Evolutionary conservation across 2,888 invertebrate species (phyloP), one percentile per base, ranked within the genome.

Genomic region (Amaurobius ferox): DNA sequence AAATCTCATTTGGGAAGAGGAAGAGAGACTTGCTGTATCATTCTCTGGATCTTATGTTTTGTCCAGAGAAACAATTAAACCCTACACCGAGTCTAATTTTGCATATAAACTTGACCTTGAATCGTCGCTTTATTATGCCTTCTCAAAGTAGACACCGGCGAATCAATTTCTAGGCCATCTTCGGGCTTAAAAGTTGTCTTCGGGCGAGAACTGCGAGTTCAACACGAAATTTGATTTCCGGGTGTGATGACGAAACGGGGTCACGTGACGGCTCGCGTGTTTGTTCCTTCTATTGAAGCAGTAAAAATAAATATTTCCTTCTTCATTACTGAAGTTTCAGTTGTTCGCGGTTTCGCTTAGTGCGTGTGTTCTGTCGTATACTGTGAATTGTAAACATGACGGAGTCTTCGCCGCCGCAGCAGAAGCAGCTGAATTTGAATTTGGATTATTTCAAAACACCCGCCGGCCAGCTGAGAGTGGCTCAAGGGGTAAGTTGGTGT

Each of bases 221-320:
- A 68, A 55, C 29, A 19, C 28, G 66, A 66, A 66, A 32, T 55
- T 68, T 32, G 44, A 40, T 73, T 80, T 80, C 80, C 80, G 80
- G 80, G 80, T 80, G 79, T 79, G 61, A 16, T 67, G 55, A 68
- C 80, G 80, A 68, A 77, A 77, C 13, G n/a, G 16, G 35, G 68
- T 68, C 77, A 77, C 77, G 68, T 74, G 80, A 74, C 23, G 2
- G 78, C 32, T 68, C 70, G 70, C 70, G 61, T 62, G 62, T 61
- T 64, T n/a, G 16, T 64, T 23, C 66, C 9, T 3, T 55, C 55
- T 23, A 16, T 23, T 23, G 1, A 1, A 6, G 55, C 16, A n/a
- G 29, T 11, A 35, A 7, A 35, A 30, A 32, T n/a, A 23, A 66
- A 7, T 32, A 19, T 64, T 66, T 66, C 66, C 66, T 66, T 66